Evolutionary conservation across 2,797 vertebrate species (phyloP).

Genomic region (Amniataba percoides): DNA sequence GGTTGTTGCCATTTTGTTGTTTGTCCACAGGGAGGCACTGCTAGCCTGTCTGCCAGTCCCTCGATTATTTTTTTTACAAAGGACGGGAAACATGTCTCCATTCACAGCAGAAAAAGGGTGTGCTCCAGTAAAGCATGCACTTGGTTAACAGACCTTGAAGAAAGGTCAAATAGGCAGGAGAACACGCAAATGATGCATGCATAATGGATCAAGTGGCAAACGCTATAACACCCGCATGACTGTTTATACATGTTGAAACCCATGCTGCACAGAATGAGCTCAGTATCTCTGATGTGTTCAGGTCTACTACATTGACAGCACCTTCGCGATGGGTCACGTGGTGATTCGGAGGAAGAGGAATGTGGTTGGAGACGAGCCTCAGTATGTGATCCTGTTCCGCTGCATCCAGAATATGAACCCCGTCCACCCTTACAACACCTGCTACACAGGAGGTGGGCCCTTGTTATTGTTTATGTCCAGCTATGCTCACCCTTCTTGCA

Average conservation of each 20-base stretch:
- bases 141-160: constrained; percentile 54
- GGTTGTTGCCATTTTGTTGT: constrained; percentile 6
- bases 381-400: constrained; percentile 91
- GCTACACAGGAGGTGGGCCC: constrained; percentile 93
- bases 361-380: constrained; percentile 92
- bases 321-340: constrained; percentile 94
- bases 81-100: neutral
- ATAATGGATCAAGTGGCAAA: constrained; percentile 7
- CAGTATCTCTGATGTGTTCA: constrained; percentile 64
- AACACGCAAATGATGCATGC: constrained; percentile 26
- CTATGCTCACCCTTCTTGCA: constrained; percentile 22
- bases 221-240: neutral
- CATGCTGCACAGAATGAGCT: neutral
- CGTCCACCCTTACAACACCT: constrained; percentile 91
- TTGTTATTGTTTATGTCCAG: constrained; percentile 11
- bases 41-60: constrained; percentile 21
- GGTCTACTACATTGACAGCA: constrained; percentile 93
- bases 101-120: constrained; percentile 12
- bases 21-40: constrained; percentile 63
- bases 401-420: constrained; percentile 96
- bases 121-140: constrained; percentile 21
- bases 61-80: neutral
- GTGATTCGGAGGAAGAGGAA: constrained; percentile 93
- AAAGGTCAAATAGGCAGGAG: constrained; percentile 44
- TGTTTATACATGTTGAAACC: neutral